phyloP scores from a whole-genome alignment of 2,797 vertebrate species.

The Lophotriccus pileatus region DNA sequence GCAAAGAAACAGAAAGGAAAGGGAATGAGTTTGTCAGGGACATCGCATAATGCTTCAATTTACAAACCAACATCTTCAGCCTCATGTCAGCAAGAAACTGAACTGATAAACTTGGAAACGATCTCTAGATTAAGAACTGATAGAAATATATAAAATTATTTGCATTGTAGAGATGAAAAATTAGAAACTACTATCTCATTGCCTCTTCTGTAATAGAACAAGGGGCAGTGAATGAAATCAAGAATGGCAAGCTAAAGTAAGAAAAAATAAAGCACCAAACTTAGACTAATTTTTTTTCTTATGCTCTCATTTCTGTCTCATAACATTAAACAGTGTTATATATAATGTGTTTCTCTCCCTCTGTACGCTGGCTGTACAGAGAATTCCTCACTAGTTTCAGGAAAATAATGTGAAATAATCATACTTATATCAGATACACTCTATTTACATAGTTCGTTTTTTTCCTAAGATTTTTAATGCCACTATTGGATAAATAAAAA shows the following conservation, averaged over 20 bases:
- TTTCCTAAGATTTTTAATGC: neutral
- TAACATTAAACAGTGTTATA: neutral
- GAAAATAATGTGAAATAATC: neutral
- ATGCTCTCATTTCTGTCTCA: neutral
- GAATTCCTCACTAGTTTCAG: neutral
- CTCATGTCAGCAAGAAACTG: neutral
- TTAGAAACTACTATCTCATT: neutral
- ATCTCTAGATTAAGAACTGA: neutral
- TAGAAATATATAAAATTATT: neutral
- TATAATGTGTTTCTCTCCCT: neutral
- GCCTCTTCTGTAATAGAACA: neutral
- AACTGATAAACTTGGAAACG: neutral
- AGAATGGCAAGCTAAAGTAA: neutral
- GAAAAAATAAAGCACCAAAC: rapidly evolving
- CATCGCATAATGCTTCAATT: neutral
- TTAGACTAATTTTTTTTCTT: neutral
- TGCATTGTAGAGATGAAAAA: neutral
- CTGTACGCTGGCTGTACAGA: neutral
- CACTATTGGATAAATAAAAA: neutral
- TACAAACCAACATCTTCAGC: neutral
- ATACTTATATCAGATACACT: neutral
- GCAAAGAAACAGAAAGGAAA: neutral
- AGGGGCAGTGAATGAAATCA: neutral
- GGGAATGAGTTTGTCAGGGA: neutral
- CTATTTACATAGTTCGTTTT: neutral